A percentile compares a stretch with the other conserved stretches of the same genome.
Conservation (phyloP, 2,113 vertebrate species). For the Grus americana region DNA sequence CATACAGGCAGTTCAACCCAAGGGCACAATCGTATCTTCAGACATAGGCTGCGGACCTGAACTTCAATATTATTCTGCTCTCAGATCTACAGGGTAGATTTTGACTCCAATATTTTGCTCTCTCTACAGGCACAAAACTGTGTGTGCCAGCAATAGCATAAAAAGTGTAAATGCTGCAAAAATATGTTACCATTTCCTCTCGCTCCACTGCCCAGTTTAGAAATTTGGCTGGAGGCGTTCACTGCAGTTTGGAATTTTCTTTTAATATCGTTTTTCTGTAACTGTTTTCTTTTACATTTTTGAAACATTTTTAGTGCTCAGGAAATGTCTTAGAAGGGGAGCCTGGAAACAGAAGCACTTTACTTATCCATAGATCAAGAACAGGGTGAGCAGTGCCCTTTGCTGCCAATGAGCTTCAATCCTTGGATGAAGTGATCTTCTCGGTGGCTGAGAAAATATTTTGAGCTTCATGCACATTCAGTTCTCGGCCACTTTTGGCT, state of each 20-base stretch:
- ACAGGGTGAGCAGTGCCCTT: neutral
- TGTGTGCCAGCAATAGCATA: conserved; percentile 64
- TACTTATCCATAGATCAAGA: neutral
- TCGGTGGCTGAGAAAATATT: neutral
- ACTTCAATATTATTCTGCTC: conserved; percentile 18
- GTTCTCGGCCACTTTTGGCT: neutral
- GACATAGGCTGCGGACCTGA: neutral
- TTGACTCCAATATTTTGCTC: conserved; percentile 43
- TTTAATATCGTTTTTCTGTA: conserved; percentile 61
- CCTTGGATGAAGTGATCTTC: neutral
- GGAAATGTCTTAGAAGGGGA: conserved; percentile 41
- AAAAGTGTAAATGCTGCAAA: conserved; percentile 70
- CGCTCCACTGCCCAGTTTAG: conserved; percentile 49
- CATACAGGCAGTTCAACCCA: neutral
- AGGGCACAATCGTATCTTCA: neutral
- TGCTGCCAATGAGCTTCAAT: neutral
- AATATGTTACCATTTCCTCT: conserved; percentile 71
- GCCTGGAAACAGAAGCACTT: conserved; percentile 52
- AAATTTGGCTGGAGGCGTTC: conserved; percentile 62
- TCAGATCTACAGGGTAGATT: conserved; percentile 40
- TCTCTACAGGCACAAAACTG: conserved; percentile 33
- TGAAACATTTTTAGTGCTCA: conserved; percentile 48
- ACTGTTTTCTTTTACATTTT: conserved; percentile 65
- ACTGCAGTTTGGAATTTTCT: conserved; percentile 61
- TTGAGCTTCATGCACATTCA: neutral